These are phyloP conservation scores for Microctonus hyperodae DNA, from an alignment of 2,888 invertebrate species.

Conservation along the genomic window DNA sequence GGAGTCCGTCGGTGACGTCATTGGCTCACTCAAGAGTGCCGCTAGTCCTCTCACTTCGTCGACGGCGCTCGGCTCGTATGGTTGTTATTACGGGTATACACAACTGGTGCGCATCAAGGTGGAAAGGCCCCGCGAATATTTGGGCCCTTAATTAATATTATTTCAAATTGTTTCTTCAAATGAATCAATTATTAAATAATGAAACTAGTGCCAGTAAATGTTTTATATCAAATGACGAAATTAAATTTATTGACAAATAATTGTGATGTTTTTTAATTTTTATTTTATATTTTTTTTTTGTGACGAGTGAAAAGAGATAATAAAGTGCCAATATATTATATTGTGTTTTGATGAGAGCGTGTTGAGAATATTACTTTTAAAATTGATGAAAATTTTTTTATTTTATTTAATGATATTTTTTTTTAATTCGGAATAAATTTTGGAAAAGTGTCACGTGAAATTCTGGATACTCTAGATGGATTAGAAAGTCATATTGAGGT, in stretches of 20 bases:
- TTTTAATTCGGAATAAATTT: slow-evolving; percentile 1
- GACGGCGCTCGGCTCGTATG: slow-evolving; percentile 54
- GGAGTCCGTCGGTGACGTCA: slow-evolving; percentile 53
- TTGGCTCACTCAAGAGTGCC: slow-evolving; percentile 54
- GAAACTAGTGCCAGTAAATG: not conserved
- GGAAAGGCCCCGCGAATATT: not conserved
- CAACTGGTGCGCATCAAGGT: not conserved
- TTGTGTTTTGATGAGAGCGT: not conserved
- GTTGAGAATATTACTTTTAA: not conserved
- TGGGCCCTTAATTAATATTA: not conserved
- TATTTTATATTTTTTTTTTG: not conserved
- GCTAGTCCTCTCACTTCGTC: slow-evolving; percentile 59
- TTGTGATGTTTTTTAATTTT: not conserved
- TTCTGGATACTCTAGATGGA: slow-evolving; percentile 33
- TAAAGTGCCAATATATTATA: slow-evolving; percentile 1
- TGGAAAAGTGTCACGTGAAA: slow-evolving; percentile 25
- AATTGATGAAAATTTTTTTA: not conserved
- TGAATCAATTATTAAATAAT: not conserved
- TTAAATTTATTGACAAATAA: not conserved
- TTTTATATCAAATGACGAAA: not conserved
- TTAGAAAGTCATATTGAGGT: slow-evolving; percentile 29
- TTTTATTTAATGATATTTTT: not conserved
- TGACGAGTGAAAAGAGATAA: not conserved
- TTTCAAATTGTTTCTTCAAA: not conserved
- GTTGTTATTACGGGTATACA: slow-evolving; percentile 39